phyloP scores from a whole-genome alignment of 1,140 invertebrate genomes.

The Aleiodes sp. region DNA sequence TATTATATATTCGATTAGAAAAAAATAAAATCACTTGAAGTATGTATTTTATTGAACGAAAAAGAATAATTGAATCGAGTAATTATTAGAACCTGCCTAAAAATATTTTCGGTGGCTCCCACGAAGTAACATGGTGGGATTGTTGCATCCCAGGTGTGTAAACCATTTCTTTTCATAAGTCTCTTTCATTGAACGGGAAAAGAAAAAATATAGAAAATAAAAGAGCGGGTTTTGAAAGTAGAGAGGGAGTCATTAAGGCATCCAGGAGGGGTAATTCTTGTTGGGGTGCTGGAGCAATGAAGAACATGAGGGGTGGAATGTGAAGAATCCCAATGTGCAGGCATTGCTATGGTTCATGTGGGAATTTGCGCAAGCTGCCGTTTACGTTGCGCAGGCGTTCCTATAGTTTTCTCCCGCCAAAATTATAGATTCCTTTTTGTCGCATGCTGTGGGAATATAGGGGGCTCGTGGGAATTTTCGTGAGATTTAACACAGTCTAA shows the following conservation, averaged over 20 bases:
- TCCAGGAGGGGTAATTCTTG: slow-evolving; percentile 16
- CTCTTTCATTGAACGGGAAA: not conserved
- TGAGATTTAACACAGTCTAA: not conserved
- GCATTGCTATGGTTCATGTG: slow-evolving; percentile 35
- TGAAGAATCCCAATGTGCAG: slow-evolving; percentile 18
- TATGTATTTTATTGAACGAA: not conserved
- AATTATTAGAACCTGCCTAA: not conserved
- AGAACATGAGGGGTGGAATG: slow-evolving; percentile 38
- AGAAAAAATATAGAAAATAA: slow-evolving; percentile 17
- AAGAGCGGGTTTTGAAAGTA: slow-evolving; percentile 16
- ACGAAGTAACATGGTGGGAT: slow-evolving; percentile 7
- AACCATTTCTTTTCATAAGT: slow-evolving; percentile 14
- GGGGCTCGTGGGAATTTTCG: not conserved
- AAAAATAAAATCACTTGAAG: not conserved
- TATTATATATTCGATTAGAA: too few species aligned
- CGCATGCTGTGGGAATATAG: not conserved
- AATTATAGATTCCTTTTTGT: slow-evolving; percentile 6
- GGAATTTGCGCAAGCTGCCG: slow-evolving; percentile 39
- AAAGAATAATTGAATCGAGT: not conserved
- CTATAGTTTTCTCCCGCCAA: slow-evolving; percentile 13
- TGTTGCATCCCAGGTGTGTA: not conserved
- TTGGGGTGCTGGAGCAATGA: slow-evolving; percentile 17
- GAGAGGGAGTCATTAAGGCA: slow-evolving; percentile 23
- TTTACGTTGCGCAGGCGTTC: slow-evolving; percentile 29
- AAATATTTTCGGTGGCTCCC: slow-evolving; percentile 7